phyloP scores from a whole-genome alignment of 1,140 invertebrate species.

The Brachionus asplanchnoidis region DNA sequence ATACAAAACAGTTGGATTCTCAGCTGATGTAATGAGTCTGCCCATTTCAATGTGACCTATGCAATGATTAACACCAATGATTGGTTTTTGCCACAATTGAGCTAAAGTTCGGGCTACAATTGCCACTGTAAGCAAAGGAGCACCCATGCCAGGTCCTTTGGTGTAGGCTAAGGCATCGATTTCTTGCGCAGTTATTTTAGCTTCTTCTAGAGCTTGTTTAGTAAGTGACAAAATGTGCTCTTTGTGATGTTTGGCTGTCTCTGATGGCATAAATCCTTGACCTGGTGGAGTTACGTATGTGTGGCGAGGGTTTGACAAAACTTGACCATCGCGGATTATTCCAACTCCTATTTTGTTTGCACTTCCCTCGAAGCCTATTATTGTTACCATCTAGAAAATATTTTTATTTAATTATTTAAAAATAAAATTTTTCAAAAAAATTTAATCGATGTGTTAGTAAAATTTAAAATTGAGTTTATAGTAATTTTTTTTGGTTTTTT shows the following conservation, averaged over 20 bases:
- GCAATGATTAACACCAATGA: slow-evolving; percentile 95
- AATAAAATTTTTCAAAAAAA: not conserved
- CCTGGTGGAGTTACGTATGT: slow-evolving; percentile 96
- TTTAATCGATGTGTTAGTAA: no score
- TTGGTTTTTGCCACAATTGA: slow-evolving; percentile 89
- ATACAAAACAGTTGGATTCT: slow-evolving; percentile 93
- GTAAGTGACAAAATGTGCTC: slow-evolving; percentile 72
- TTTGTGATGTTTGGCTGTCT: slow-evolving; percentile 91
- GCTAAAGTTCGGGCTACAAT: slow-evolving; percentile 88
- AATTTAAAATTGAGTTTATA: no score
- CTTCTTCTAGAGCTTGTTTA: slow-evolving; percentile 72
- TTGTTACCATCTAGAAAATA: slow-evolving; percentile 69
- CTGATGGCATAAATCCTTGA: slow-evolving; percentile 90
- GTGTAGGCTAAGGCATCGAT: slow-evolving; percentile 93
- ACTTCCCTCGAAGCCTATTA: slow-evolving; percentile 95
- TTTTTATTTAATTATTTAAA: no score
- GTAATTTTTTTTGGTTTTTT: no score
- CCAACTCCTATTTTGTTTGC: slow-evolving; percentile 97
- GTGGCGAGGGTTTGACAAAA: slow-evolving; percentile 83
- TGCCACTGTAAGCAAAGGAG: slow-evolving; percentile 77
- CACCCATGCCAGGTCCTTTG: slow-evolving; percentile 94
- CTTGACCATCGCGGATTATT: slow-evolving; percentile 75
- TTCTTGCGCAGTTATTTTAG: slow-evolving; percentile 67
- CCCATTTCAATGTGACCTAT: slow-evolving; percentile 99
- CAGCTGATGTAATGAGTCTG: slow-evolving; percentile 80